Evolutionary conservation across 2,888 invertebrate genomes (phyloP).

Genomic region (Allygus modestus): DNA sequence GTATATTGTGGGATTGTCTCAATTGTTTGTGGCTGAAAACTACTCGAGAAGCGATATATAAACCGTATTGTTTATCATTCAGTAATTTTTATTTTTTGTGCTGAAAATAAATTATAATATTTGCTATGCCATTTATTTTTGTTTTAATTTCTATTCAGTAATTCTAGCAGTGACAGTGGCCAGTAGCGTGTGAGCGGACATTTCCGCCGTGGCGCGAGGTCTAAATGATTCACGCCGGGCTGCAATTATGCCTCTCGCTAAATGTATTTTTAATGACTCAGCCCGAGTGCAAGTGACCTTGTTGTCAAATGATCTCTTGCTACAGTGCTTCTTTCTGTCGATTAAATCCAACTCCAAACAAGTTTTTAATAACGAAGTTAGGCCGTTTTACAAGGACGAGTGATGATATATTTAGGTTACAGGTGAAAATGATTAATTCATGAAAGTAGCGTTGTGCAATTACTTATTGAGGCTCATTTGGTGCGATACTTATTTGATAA

Average conservation of each 20-base stretch:
- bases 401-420: not conserved
- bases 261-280: conserved; percentile 28
- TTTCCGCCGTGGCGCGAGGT: conserved; percentile 1
- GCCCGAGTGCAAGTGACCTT: not conserved
- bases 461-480: no score
- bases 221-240: conserved; percentile 28
- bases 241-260: conserved; percentile 20
- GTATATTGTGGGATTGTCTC: no score
- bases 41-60: no score
- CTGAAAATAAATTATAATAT: no score
- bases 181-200: not conserved
- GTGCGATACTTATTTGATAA: no score
- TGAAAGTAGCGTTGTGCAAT: not conserved
- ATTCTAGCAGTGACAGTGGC: not conserved
- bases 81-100: no score
- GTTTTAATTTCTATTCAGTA: not conserved
- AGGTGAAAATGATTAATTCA: not conserved
- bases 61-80: no score
- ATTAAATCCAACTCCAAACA: not conserved
- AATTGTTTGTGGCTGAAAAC: no score
- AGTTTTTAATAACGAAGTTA: conserved; percentile 17
- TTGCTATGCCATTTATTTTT: not conserved
- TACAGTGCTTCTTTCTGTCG: not conserved
- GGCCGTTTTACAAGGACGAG: not conserved
- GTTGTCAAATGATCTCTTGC: conserved; percentile 8